Evolutionary conservation across 2,888 invertebrate species (phyloP), one percentile per base, ranked within the genome.

Genomic region (Drosophila aldrichi): DNA sequence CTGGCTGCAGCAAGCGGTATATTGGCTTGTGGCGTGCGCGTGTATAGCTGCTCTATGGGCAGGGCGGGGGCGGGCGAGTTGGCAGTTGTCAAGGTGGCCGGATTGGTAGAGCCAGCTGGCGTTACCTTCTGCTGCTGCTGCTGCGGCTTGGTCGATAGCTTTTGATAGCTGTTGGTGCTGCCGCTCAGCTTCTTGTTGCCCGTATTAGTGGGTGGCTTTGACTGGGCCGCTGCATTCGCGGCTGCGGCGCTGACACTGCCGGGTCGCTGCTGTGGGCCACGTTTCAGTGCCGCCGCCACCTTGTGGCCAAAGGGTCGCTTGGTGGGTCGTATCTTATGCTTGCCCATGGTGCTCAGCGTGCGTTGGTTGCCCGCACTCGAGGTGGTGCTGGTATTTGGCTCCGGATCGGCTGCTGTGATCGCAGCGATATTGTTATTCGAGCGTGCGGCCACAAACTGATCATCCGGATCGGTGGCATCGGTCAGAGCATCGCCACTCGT

Each of bases 361-460:
- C 92, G 90, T 59, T 92, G 92, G 65, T 88, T 92, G 68, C 90
- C 90, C 1, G 82, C 72, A 6, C 78, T 58, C 6, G 78, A 80
- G 34, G 68, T 80, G 70, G 58, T 81, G 46, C 72, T 78, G 46
- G 62, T 66, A 18, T 36, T 62, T 2, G 76, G 71, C 36, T 86
- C 89, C 0, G 85, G 75, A 72, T 91, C 91, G 5, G 91, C 91
- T 0, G 91, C 92, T 0, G 91, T 92, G 5, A 91, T 91, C 2
- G 91, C 91, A 1, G 92, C 91, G 32, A 89, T 89, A 41, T 91
- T 89, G 63, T 90, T 92, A 68, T 92, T 92, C 14, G 92, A 92
- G 61, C 92, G 89, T 12, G 92, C 90, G 2, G 91, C 92, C 41
- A 92, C 92, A 77, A 92, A 91, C 71, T 92, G 91, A 74, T 92